Conservation (phyloP, 2,797 vertebrate genomes). For the Pseudochromis fuscus region DNA sequence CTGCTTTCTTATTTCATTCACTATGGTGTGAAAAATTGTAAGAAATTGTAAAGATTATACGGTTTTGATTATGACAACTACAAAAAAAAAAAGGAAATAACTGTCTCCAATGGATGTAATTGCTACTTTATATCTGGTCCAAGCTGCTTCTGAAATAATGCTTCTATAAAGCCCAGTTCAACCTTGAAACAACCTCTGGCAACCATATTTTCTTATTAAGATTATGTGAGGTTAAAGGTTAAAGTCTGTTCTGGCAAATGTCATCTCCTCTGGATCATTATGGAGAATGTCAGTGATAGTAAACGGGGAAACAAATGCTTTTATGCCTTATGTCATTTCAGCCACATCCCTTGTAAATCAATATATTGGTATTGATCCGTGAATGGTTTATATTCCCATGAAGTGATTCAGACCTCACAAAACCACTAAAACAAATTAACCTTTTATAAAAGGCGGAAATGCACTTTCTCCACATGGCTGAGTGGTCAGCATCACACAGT, state of each 20-base stretch:
- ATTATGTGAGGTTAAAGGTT: slow-evolving; percentile 15
- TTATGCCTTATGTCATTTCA: slow-evolving; percentile 20
- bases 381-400: slow-evolving; percentile 26
- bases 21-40: background rate
- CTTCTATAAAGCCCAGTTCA: background rate
- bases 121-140: background rate
- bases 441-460: slow-evolving; percentile 1
- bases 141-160: background rate
- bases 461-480: background rate
- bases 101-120: background rate
- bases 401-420: slow-evolving; percentile 10
- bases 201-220: background rate
- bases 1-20: background rate
- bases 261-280: background rate
- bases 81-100: background rate
- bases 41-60: background rate
- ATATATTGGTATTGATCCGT: slow-evolving; percentile 32
- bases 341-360: slow-evolving; percentile 42
- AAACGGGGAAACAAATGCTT: slow-evolving; percentile 31
- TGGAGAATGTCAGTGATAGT: background rate
- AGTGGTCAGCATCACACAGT: background rate
- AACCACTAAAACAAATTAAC: slow-evolving; percentile 21
- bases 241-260: background rate
- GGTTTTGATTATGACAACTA: background rate
- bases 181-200: slow-evolving; percentile 32